Evolutionary conservation across 2,797 vertebrate genomes (phyloP).

Genomic region (Myioborus melanocephalus): DNA sequence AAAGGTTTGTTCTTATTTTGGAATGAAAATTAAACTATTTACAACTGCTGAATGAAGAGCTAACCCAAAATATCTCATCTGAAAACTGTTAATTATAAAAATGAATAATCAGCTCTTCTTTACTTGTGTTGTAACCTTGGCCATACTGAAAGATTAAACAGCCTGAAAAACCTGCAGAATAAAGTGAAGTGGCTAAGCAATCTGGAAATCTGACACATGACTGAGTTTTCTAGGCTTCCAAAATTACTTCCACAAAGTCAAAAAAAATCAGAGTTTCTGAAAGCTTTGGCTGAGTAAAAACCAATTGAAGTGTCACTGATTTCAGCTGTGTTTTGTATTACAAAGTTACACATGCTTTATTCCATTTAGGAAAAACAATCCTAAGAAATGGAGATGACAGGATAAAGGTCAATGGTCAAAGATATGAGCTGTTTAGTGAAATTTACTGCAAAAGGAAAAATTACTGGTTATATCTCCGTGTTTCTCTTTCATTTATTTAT

Average conservation of each 20-base stretch:
- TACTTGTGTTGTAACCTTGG: background rate
- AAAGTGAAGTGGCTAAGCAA: background rate
- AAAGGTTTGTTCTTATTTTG: background rate
- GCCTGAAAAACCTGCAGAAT: background rate
- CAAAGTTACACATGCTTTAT: conserved; percentile 51
- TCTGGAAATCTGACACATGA: background rate
- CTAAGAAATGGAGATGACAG: background rate
- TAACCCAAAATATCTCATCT: background rate
- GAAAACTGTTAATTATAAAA: background rate
- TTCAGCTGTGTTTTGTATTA: conserved; percentile 60
- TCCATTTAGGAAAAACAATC: conserved; percentile 59
- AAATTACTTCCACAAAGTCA: background rate
- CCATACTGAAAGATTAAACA: background rate
- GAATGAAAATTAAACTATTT: background rate
- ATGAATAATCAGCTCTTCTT: background rate
- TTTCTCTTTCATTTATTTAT: background rate
- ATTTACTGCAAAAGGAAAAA: background rate
- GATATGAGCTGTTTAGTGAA: background rate
- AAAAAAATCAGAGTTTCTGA: background rate
- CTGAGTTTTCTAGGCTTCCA: background rate
- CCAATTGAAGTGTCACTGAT: conserved; percentile 65
- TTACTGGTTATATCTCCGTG: background rate
- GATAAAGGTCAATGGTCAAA: background rate
- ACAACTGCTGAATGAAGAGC: background rate
- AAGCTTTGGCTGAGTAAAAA: background rate